Conservation (phyloP, 2,113 vertebrate species). For the Cisticola juncidis region DNA sequence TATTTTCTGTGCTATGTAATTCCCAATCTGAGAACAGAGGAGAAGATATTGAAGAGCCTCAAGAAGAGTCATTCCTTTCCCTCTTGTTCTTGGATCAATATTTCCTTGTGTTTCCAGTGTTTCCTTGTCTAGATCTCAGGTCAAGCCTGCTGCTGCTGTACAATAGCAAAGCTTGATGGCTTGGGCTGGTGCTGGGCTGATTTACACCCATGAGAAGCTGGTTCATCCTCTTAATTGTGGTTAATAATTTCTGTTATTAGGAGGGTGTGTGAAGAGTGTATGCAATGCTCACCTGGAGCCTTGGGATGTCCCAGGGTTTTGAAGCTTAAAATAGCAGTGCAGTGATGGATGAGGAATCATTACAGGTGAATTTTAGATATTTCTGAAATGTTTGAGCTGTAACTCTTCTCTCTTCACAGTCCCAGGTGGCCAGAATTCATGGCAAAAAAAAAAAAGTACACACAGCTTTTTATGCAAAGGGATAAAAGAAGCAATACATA, state of each 20-base stretch:
- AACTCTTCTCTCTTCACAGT: background rate
- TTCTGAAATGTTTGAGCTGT: background rate
- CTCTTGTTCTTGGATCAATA: background rate
- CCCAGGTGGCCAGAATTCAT: background rate
- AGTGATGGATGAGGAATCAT: background rate
- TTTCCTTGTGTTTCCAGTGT: background rate
- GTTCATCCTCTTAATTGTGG: background rate
- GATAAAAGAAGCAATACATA: constrained; percentile 11
- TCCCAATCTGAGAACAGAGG: background rate
- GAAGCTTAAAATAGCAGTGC: background rate
- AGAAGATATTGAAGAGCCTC: background rate
- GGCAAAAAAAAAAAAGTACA: background rate
- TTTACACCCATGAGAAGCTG: background rate
- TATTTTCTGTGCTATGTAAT: background rate
- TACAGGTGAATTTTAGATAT: constrained; percentile 4
- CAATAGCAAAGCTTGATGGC: background rate
- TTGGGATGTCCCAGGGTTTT: background rate
- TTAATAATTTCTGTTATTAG: background rate
- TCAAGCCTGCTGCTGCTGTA: background rate
- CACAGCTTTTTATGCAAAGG: constrained; percentile 4
- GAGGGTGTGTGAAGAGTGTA: background rate
- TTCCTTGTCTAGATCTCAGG: background rate
- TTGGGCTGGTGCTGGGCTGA: background rate
- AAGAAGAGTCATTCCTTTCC: background rate
- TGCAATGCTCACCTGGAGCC: background rate